Evolutionary conservation across 2,888 invertebrate genomes (phyloP).

Genomic region (Morinoia aosen): DNA sequence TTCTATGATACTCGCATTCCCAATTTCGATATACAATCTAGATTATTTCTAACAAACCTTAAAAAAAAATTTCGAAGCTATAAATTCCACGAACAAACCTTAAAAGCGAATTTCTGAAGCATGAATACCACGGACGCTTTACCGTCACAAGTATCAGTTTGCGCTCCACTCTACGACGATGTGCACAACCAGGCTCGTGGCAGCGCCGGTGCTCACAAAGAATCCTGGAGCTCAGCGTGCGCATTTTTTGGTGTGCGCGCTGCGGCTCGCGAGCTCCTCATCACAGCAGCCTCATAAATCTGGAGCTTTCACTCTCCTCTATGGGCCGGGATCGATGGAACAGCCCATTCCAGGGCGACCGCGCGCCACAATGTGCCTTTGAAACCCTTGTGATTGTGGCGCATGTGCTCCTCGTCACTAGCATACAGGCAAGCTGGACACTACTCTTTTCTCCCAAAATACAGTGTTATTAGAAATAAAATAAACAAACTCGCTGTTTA

Average conservation of each 20-base stretch:
- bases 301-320: slow-evolving; percentile 17
- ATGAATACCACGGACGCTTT: neutral
- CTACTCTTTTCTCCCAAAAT: neutral
- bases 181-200: neutral
- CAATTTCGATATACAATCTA: too few relatives aligned
- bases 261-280: neutral
- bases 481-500: too few relatives aligned
- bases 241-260: neutral
- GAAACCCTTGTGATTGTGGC: slow-evolving; percentile 2
- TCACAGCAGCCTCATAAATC: slow-evolving; percentile 17
- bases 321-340: slow-evolving; percentile 17
- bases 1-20: too few relatives aligned
- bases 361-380: slow-evolving; percentile 17
- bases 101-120: too few relatives aligned
- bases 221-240: neutral
- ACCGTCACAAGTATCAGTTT: neutral
- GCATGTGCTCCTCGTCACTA: neutral
- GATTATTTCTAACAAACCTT: too few relatives aligned
- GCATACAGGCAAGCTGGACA: neutral
- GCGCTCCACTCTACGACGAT: neutral
- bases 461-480: neutral
- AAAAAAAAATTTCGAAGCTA: too few relatives aligned
- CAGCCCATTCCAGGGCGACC: slow-evolving; percentile 12
- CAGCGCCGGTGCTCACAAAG: neutral
- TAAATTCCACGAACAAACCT: too few relatives aligned